These are phyloP conservation scores for Genyomyrus donnyi DNA, from an alignment of 2,113 vertebrate species.

Conservation along the genomic window DNA sequence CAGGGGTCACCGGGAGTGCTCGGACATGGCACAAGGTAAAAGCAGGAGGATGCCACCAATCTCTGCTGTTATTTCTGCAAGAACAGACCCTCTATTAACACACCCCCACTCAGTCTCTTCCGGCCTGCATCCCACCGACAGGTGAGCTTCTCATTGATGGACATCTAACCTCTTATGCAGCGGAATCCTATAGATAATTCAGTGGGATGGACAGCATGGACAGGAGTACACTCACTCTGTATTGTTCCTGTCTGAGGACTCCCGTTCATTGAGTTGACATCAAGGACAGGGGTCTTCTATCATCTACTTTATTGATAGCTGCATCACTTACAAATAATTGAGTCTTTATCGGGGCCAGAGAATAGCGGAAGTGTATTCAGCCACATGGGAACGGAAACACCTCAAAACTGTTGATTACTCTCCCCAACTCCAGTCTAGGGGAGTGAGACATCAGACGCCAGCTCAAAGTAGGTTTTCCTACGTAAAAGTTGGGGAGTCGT, in stretches of 20 bases:
- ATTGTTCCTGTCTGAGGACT: neutral
- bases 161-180: neutral
- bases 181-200: neutral
- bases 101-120: neutral
- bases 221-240: neutral
- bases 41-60: neutral
- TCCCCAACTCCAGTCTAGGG: neutral
- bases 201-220: neutral
- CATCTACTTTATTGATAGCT: neutral
- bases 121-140: constrained; percentile 19
- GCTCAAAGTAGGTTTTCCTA: neutral
- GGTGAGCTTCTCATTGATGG: constrained; percentile 29
- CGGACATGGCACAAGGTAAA: neutral
- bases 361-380: neutral
- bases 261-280: neutral
- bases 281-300: neutral
- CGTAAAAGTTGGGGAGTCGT: neutral
- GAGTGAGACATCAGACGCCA: neutral
- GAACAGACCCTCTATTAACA: constrained; percentile 25
- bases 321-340: neutral
- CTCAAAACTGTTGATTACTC: neutral
- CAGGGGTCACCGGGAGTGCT: neutral
- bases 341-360: neutral
- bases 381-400: neutral
- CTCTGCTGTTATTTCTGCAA: neutral